A percentile compares a stretch with the other conserved stretches of the same genome.
These are phyloP conservation scores for Sinopyrophorus schimmeli DNA, from an alignment of 2,888 invertebrate species.

Conservation along the genomic window DNA sequence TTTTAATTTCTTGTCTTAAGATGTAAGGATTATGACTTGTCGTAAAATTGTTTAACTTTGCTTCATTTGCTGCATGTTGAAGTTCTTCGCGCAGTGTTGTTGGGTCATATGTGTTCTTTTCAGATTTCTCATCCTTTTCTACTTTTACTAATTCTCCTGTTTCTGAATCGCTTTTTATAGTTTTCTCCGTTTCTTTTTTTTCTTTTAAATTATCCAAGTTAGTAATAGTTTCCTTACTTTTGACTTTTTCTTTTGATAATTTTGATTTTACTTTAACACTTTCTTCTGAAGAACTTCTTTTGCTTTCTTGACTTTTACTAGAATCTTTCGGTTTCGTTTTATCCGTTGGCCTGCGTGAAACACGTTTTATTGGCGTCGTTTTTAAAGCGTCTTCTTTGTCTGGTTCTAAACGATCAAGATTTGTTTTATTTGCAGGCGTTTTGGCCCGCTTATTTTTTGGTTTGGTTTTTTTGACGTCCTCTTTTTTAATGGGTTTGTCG, in stretches of 20 bases:
- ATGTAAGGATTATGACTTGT: constrained; percentile 33
- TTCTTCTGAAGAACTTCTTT: constrained; percentile 10
- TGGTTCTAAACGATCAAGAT: constrained; percentile 11
- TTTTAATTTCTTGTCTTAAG: constrained; percentile 37
- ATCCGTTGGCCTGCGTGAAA: constrained; percentile 10
- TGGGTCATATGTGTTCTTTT: constrained; percentile 2
- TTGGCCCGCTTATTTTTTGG: constrained; percentile 16
- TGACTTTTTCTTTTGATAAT: not conserved
- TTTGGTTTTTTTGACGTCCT: constrained; percentile 7
- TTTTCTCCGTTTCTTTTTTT: constrained; percentile 1
- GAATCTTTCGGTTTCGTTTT: constrained; percentile 6
- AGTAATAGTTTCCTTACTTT: not conserved
- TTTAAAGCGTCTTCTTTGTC: constrained; percentile 14
- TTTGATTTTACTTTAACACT: not conserved
- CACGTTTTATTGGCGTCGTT: constrained; percentile 2
- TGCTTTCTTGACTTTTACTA: constrained; percentile 10
- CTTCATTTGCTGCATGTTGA: constrained; percentile 7
- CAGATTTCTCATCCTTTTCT: not conserved
- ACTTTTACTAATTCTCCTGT: constrained; percentile 5
- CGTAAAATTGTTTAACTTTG: constrained; percentile 12
- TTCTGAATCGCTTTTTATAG: constrained; percentile 8
- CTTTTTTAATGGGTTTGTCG: constrained; percentile 18
- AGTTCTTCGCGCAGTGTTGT: constrained; percentile 7
- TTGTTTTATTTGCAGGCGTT: constrained; percentile 24
- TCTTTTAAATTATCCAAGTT: not conserved